Base-by-base conservation (phyloP, 2,113 vertebrate species). In the Callipepla californica region DNA sequence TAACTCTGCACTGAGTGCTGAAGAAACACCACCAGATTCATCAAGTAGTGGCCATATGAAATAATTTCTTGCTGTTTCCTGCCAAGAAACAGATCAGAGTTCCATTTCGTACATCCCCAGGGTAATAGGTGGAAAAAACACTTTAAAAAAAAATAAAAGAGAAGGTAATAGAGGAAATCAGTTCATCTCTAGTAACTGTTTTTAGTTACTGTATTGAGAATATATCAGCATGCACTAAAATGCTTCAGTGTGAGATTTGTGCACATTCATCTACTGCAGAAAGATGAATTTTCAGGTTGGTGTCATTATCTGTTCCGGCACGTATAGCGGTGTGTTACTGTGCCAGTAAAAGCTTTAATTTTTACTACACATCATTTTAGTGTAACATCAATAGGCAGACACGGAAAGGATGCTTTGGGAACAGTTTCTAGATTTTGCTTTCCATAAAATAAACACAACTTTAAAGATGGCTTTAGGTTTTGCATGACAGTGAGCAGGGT, bases 351-450 rank as follows among this genome's bases (percentile, higher is more conserved):
- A 59, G 51, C 47, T 38, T 47, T 59, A 47, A 45, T 28, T 83
- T 84, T 81, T 84, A 51, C 48, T 78, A 11, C 48, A 9, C 57
- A 7, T 63, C 51, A 51, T 47, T 80, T 48, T 86, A 65, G 84
- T 80, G 65, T 78, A 86, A 74, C 67, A 34, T 63, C 77, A 88
- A 51, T n/a, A 72, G n/a, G 44, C 86, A 90, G 86, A 72, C 61
- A 32, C 68, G 58, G 65, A 88, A 90, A 84, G 58, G 69, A 84
- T 72, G 77, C 44, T 86, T 84, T 45, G 70, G 78, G 70, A 92
- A 75, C n/a, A 85, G 42, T 81, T 77, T 88, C 38, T 74, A 38
- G 45, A 72, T 86, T 90, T 90, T 81, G 45, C 48, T 62, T 85
- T 94, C 58, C 77, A 34, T 67, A 86, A 83, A 88, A 63, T 38